A percentile compares a stretch with the other conserved stretches of the same genome.
Evolutionary conservation across 2,797 vertebrate species (phyloP).

Genomic region (Prunella strophiata): DNA sequence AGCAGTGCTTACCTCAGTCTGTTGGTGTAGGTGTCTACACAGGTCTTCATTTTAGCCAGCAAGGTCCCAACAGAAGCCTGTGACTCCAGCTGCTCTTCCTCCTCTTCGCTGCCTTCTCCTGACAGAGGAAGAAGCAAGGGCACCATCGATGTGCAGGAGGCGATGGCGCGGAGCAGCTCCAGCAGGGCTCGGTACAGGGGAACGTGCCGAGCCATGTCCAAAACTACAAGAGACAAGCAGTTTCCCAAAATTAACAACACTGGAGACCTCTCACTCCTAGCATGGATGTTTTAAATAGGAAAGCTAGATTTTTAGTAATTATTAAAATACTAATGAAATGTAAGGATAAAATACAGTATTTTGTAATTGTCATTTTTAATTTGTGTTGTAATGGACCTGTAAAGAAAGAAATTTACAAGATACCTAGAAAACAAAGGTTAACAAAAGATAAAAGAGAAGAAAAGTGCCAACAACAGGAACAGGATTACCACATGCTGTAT

Average conservation of each 20-base stretch:
- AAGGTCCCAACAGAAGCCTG: slow-evolving; percentile 95
- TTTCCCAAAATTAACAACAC: background rate
- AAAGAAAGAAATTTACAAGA: background rate
- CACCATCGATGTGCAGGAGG: slow-evolving; percentile 91
- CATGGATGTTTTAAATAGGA: background rate
- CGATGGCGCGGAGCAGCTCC: slow-evolving; percentile 94
- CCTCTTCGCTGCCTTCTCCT: slow-evolving; percentile 82
- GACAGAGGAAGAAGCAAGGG: slow-evolving; percentile 93
- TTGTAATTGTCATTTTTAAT: background rate
- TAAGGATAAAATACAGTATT: background rate
- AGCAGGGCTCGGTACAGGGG: slow-evolving; percentile 94
- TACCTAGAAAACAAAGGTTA: background rate
- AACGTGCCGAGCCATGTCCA: slow-evolving; percentile 98
- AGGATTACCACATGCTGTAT: background rate
- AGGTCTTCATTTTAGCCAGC: slow-evolving; percentile 99
- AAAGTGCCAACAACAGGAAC: background rate
- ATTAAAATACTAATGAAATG: background rate
- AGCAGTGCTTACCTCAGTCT: slow-evolving; percentile 83
- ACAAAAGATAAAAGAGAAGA: background rate
- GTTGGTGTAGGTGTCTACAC: slow-evolving; percentile 98
- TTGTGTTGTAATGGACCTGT: background rate
- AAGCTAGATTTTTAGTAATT: background rate
- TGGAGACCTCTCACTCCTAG: background rate
- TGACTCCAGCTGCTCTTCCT: slow-evolving; percentile 89
- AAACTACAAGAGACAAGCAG: slow-evolving; percentile 76